phyloP scores from a whole-genome alignment of 2,888 invertebrate species.

The Molorchus minor region DNA sequence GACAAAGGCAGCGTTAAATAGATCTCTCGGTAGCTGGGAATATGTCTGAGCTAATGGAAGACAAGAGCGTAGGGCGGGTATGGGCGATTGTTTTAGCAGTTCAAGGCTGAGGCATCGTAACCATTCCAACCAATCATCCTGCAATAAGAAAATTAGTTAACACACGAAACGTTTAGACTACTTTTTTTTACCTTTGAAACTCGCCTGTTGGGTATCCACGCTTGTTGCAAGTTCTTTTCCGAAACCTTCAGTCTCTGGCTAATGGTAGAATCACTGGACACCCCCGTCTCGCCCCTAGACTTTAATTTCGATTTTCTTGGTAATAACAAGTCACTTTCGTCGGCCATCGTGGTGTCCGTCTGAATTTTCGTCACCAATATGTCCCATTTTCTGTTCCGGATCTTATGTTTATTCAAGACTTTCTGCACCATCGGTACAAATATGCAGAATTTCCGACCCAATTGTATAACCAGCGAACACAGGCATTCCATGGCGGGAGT shows the following conservation, averaged over 20 bases:
- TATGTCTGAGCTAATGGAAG: constrained; percentile 93
- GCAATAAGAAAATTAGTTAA: constrained; percentile 1
- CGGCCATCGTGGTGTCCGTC: constrained; percentile 77
- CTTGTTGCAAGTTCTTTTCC: constrained; percentile 83
- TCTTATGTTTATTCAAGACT: constrained; percentile 81
- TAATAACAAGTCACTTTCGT: constrained; percentile 77
- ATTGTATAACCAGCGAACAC: constrained; percentile 85
- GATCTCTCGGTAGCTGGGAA: constrained; percentile 91
- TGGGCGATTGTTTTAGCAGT: constrained; percentile 93
- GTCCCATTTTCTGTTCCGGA: constrained; percentile 82
- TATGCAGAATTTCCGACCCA: constrained; percentile 90
- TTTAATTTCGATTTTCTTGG: constrained; percentile 63
- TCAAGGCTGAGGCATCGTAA: constrained; percentile 90
- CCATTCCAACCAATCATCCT: constrained; percentile 99
- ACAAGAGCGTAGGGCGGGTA: constrained; percentile 92
- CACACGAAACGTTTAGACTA: not conserved
- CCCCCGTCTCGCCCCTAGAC: constrained; percentile 74
- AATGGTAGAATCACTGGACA: constrained; percentile 74
- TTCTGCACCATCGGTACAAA: constrained; percentile 93
- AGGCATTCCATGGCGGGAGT: constrained; percentile 89
- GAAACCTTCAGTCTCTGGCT: constrained; percentile 86
- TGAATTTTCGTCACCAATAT: constrained; percentile 77
- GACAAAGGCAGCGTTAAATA: constrained; percentile 98
- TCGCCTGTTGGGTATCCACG: constrained; percentile 90
- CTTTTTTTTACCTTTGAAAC: constrained; percentile 76